Evolutionary conservation across 2,888 invertebrate species (phyloP).

Genomic region (Eristalinus aeneus): DNA sequence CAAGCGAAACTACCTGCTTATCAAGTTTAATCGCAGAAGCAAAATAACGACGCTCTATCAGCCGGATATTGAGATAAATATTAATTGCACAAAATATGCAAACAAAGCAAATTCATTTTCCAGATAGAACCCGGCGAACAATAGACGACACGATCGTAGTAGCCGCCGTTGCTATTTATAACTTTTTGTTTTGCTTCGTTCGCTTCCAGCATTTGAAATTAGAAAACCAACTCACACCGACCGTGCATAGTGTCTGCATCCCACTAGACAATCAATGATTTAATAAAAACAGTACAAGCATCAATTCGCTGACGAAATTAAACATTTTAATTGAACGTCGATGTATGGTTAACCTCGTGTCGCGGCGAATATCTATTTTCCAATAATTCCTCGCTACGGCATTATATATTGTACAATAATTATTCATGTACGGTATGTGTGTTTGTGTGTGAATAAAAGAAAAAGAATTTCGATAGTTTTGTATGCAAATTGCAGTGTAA

Average conservation of each 20-base stretch:
- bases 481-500: background rate
- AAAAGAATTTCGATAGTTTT: background rate
- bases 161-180: background rate
- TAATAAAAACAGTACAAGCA: slow-evolving; percentile 16
- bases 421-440: too few relatives aligned
- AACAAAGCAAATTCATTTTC: background rate
- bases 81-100: background rate
- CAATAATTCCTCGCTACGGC: background rate
- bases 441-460: background rate
- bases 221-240: background rate
- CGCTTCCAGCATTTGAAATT: background rate
- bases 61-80: background rate
- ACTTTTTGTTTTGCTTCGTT: background rate
- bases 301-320: slow-evolving; percentile 8
- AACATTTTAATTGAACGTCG: slow-evolving; percentile 16
- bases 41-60: background rate
- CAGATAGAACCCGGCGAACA: background rate
- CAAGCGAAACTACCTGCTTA: background rate
- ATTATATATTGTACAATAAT: background rate
- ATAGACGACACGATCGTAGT: background rate
- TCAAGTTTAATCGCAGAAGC: background rate
- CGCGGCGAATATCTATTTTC: background rate
- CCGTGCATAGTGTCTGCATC: background rate
- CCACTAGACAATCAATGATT: background rate
- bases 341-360: background rate